A percentile compares a stretch with the other conserved stretches of the same genome.
phyloP scores from a whole-genome alignment of 2,888 invertebrate genomes.

The Charanyca ferruginea region DNA sequence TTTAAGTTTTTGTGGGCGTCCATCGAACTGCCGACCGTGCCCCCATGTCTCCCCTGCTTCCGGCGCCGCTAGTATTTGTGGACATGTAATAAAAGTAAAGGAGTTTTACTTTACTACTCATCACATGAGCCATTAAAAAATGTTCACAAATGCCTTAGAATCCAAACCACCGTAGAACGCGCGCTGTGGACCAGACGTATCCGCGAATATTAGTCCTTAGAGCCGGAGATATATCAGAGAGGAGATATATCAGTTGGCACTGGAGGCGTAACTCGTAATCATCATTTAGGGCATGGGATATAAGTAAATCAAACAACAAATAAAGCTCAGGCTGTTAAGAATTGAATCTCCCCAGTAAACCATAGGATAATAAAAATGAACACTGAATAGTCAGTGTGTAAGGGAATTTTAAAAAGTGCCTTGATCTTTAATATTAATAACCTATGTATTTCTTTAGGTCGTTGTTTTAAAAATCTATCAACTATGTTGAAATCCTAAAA shows the following conservation, averaged over 20 bases:
- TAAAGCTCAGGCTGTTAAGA: too few species aligned
- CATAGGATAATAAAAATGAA: background rate
- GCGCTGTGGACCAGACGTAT: background rate
- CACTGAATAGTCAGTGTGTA: background rate
- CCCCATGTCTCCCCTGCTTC: slow-evolving; percentile 67
- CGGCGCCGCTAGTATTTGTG: slow-evolving; percentile 55
- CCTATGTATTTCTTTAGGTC: too few species aligned
- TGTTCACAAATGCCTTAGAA: background rate
- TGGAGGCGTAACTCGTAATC: too few species aligned
- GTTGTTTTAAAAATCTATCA: background rate
- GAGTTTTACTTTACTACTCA: slow-evolving; percentile 12
- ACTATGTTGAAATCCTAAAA: slow-evolving; percentile 17
- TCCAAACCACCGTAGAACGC: too few species aligned
- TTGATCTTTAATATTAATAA: too few species aligned
- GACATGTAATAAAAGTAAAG: slow-evolving; percentile 19
- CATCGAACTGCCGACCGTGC: slow-evolving; percentile 76
- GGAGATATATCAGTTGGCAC: background rate
- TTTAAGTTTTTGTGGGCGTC: slow-evolving; percentile 72
- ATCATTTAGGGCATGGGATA: background rate
- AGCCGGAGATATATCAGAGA: slow-evolving; percentile 1
- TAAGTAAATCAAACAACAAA: background rate
- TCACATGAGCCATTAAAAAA: background rate
- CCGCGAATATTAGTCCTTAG: slow-evolving; percentile 1
- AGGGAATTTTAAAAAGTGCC: too few species aligned
- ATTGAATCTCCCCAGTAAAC: background rate